phyloP scores from a whole-genome alignment of 2,113 vertebrate genomes.

The Chrysemys picta region DNA sequence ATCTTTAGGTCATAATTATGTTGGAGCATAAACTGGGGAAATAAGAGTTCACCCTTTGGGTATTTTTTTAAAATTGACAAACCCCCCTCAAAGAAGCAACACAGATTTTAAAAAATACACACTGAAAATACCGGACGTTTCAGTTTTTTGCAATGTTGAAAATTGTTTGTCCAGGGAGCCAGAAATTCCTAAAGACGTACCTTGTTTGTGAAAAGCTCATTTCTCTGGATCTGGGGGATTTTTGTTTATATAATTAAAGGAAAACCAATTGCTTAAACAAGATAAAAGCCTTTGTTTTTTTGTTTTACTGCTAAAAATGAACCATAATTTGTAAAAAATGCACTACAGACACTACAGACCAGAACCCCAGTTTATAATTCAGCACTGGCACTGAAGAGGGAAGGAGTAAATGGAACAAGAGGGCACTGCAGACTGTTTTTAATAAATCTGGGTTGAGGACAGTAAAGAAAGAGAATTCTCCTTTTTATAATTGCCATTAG shows the following conservation, averaged over 20 bases:
- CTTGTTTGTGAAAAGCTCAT: constrained; percentile 70
- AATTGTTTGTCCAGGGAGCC: constrained; percentile 56
- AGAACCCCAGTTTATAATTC: constrained; percentile 67
- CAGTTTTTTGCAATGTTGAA: constrained; percentile 24
- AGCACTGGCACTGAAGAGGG: constrained; percentile 58
- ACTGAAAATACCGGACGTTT: background rate
- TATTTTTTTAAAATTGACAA: background rate
- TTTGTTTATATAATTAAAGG: constrained; percentile 74
- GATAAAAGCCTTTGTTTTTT: constrained; percentile 72
- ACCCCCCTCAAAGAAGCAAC: rapidly evolving
- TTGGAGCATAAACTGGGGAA: rapidly evolving
- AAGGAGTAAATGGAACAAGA: constrained; percentile 57
- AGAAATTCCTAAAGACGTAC: constrained; percentile 71
- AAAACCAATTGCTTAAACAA: constrained; percentile 75
- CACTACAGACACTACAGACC: constrained; percentile 55
- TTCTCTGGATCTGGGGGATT: constrained; percentile 72
- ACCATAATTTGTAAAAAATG: constrained; percentile 66
- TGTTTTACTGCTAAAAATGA: constrained; percentile 61
- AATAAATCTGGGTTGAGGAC: constrained; percentile 69
- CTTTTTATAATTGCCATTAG: constrained; percentile 43
- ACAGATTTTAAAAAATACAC: background rate
- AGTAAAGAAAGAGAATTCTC: constrained; percentile 42
- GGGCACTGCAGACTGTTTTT: constrained; percentile 56
- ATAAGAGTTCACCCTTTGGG: rapidly evolving
- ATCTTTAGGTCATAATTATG: background rate